Conservation (phyloP, 2,797 vertebrate species). For the Acrossocheilus wenchowensis region DNA sequence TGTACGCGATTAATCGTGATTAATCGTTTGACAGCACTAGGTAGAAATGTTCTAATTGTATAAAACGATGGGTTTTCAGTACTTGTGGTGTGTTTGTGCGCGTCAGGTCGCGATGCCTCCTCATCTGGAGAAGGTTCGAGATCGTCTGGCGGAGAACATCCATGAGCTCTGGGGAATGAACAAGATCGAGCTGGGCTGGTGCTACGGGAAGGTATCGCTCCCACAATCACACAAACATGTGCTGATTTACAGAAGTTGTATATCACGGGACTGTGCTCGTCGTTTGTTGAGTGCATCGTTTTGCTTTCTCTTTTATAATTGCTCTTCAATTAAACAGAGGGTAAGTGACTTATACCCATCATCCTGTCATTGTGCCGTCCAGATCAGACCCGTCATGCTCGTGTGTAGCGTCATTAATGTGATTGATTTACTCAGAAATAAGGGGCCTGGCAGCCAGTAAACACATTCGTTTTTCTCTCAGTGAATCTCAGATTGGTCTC, state of each 20-base stretch:
- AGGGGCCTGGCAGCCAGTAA: not conserved
- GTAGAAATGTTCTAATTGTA: not conserved
- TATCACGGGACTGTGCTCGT: constrained; percentile 64
- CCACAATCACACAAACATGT: not conserved
- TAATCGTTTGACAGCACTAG: too few relatives aligned
- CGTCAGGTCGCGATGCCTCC: constrained; percentile 88
- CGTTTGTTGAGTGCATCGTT: constrained; percentile 70
- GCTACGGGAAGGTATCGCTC: constrained; percentile 89
- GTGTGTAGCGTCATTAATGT: constrained; percentile 24
- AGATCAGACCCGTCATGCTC: constrained; percentile 29
- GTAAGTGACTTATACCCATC: constrained; percentile 77
- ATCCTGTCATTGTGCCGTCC: constrained; percentile 50
- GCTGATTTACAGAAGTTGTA: constrained; percentile 34
- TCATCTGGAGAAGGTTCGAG: constrained; percentile 95
- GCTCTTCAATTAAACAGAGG: constrained; percentile 84
- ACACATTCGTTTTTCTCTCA: too few relatives aligned
- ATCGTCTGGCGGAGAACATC: constrained; percentile 97
- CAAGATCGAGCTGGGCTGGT: constrained; percentile 98
- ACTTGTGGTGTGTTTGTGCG: not conserved
- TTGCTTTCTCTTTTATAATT: constrained; percentile 89
- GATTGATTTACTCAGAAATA: constrained; percentile 35
- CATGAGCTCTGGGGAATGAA: constrained; percentile 99
- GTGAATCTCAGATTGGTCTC: not conserved
- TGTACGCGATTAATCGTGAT: too few relatives aligned
- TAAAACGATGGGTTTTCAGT: too few relatives aligned